Evolutionary conservation across 1,140 invertebrate genomes (phyloP).

Genomic region (Caerostris extrusa): DNA sequence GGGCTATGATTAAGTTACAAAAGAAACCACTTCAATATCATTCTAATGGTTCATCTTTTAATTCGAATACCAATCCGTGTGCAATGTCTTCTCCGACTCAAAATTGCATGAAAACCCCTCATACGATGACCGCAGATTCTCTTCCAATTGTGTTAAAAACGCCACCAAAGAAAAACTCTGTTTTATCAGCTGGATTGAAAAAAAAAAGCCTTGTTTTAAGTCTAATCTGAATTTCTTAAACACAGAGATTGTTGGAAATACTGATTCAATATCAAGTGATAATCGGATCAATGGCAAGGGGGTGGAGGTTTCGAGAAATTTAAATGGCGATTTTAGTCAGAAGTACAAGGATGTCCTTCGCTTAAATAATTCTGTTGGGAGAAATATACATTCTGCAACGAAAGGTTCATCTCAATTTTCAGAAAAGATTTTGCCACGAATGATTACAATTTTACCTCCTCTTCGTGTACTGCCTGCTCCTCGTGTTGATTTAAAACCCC

Average conservation of each 20-base stretch:
- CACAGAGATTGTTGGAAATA: too few species aligned
- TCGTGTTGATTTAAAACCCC: not conserved
- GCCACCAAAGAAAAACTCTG: not conserved
- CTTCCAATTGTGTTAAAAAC: not conserved
- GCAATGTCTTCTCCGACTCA: not conserved
- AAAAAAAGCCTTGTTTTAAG: not conserved
- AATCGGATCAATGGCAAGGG: too few species aligned
- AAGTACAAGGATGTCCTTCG: too few species aligned
- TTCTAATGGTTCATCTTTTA: not conserved
- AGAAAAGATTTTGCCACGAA: not conserved
- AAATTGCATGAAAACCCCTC: not conserved
- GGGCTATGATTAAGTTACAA: not conserved
- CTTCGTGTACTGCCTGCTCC: slow-evolving; percentile 1
- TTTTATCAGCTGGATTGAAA: not conserved
- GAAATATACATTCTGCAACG: not conserved
- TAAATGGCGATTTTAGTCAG: too few species aligned
- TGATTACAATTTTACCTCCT: slow-evolving; percentile 67
- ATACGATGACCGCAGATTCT: not conserved
- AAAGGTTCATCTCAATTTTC: not conserved
- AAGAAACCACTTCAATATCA: not conserved
- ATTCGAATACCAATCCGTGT: not conserved
- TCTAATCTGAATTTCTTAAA: not conserved
- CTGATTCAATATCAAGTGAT: too few species aligned
- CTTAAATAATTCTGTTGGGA: not conserved
- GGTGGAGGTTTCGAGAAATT: too few species aligned